Base-by-base conservation (phyloP, 2,888 invertebrate genomes). In the Phyllotreta cruciferae region DNA sequence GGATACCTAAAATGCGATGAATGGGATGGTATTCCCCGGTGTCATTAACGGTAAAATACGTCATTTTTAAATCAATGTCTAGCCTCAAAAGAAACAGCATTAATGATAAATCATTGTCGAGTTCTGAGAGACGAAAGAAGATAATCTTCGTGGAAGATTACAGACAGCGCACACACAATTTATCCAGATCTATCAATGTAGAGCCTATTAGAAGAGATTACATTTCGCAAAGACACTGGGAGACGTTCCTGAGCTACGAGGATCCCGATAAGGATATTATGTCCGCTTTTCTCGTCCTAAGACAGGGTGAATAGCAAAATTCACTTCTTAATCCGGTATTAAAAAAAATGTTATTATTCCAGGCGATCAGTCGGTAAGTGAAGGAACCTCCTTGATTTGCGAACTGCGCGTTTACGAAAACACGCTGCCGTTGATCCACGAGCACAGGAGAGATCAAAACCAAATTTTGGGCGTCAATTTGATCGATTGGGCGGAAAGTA, bases 201-300 rank as follows among this genome's bases (percentile, higher is more conserved):
- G 52, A 37, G 7, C 52, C 52, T 3, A 11, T n/a, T 7, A 52
- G 52, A 13, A 52, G 52, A 52, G 52, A 52, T 11, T 52, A 52
- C 10, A 7, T 52, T 13, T 7, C 10, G 13, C 3, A 52, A 6
- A 11, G 38, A 3, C 2, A 38, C 6, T 52, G 52, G 52, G 52
- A 52, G 9, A 52, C 52, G 2, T 37, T 52, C 6, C 10, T 52
- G 11, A 37, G 52, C 7, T 52, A 52, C 38, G 52, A 52, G 13
- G 52, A 52, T 52, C 52, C 52, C 2, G n/a, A 9, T 1, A 52
- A 37, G 13, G 52, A 52, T 9, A 35, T 52, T 6, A 52, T 38
- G 52, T 37, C 52, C 6, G 52, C 37, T 8, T 52, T 37, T 13
- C 37, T 52, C 6, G 10, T 52, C 14, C 10, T 52, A 37, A 52